Evolutionary conservation across 1,140 invertebrate species (phyloP), one percentile per base, ranked within the genome.

Genomic region (Heliothis virescens): DNA sequence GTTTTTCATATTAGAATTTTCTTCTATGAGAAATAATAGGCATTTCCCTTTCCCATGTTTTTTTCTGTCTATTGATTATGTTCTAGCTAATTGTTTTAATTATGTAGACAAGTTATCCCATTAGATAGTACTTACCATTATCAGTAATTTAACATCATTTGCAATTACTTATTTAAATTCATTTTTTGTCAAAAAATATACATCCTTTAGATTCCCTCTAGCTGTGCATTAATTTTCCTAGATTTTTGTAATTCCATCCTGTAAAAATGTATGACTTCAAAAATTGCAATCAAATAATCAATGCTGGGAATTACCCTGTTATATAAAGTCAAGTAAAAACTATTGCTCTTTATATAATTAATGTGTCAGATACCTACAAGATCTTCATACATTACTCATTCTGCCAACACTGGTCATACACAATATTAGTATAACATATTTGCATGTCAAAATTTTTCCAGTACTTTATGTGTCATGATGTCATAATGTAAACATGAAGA

Each of bases 391-490:
- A 26, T 47, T 48, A 65, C 62, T n/a, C 16, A 65, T 48, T 48
- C n/a, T 12, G 3, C 16, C 29, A 65, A 65, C 34, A 65, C 18
- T 47, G 62, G 0, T 4, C 55, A 47, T 11, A 47, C n/a, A 65
- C 59, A 62, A 13, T 18, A 48, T 65, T 65, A 65, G 62, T 65
- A 7, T n/a, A 65, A 65, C 41, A 16, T 65, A 65, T 65, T 65
- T 47, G 62, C 41, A 65, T 11, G 41, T 65, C 34, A 16, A 47
- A 63, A 63, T 63, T 63, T 63, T 63, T 47, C 62, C 62, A 65
- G 62, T 65, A 48, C 34, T 65, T 4, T 4, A 12, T 41, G 9
- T 41, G 34, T 41, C 11, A 18, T 65, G 62, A 48, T 65, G 48
- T 65, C 41, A 65, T 11, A 65, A 41, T 65, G 41, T 65, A 16